phyloP scores from a whole-genome alignment of 2,113 vertebrate genomes.

The Rhabdomys dilectus region DNA sequence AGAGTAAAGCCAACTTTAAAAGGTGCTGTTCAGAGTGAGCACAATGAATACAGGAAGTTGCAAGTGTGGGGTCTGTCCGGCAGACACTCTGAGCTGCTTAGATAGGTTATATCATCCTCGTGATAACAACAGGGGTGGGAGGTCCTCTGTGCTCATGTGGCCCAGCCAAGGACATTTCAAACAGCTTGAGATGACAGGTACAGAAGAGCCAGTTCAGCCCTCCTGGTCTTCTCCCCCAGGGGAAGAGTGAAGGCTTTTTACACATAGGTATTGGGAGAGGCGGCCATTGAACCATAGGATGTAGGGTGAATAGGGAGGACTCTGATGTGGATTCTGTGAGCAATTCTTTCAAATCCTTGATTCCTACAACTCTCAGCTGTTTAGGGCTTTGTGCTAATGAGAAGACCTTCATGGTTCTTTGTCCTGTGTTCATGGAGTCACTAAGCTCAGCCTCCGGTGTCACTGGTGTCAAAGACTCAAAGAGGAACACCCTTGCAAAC shows the following conservation, averaged over 20 bases:
- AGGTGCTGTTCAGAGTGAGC: neutral
- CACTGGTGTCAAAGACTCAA: neutral
- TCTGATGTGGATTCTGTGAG: rapidly evolving
- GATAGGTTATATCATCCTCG: neutral
- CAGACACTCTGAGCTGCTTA: neutral
- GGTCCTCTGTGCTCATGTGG: neutral
- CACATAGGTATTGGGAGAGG: neutral
- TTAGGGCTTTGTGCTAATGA: neutral
- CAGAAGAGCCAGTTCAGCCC: neutral
- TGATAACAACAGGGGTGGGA: neutral
- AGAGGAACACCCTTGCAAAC: neutral
- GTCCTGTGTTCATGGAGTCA: too few species aligned
- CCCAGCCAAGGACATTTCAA: neutral
- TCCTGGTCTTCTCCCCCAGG: neutral
- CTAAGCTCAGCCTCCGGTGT: neutral
- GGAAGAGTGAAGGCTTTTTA: neutral
- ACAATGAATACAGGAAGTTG: neutral
- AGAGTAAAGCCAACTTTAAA: neutral
- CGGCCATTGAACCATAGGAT: neutral
- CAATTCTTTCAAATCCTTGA: neutral
- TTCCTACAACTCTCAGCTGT: neutral
- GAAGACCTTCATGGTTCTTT: neutral
- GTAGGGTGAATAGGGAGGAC: neutral
- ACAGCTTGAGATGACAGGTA: neutral
- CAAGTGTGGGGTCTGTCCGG: too few species aligned